phyloP scores from a whole-genome alignment of 2,888 invertebrate species.

The Drosophila trichaetosa region DNA sequence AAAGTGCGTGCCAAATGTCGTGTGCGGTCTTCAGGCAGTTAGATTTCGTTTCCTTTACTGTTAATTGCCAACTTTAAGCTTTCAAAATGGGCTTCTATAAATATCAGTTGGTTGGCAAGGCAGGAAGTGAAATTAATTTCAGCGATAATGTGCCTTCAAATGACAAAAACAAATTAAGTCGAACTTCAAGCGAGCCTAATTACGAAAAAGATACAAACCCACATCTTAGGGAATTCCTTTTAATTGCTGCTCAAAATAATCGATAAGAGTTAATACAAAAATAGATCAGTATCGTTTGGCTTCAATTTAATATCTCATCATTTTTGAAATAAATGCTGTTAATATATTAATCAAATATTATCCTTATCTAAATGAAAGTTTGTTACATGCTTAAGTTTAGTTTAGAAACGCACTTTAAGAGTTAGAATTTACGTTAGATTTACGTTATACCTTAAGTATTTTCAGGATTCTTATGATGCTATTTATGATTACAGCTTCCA shows the following conservation, averaged over 20 bases:
- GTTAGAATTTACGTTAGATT: neutral
- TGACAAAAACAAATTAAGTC: constrained; percentile 1
- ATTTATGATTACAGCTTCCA: neutral
- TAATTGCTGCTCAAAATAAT: neutral
- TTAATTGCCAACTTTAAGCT: constrained; percentile 70
- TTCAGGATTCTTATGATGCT: neutral
- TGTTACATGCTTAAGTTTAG: neutral
- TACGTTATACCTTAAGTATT: neutral
- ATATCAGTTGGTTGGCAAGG: constrained; percentile 8
- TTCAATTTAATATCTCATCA: neutral
- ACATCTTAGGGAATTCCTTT: neutral
- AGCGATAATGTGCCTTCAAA: constrained; percentile 21
- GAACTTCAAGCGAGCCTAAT: neutral
- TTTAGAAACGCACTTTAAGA: neutral
- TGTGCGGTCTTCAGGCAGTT: constrained; percentile 42
- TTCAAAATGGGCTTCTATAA: neutral
- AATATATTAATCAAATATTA: neutral
- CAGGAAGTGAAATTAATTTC: constrained; percentile 27
- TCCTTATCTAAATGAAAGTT: neutral
- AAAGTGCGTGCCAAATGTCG: constrained; percentile 63
- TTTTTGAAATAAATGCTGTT: neutral
- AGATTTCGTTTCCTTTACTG: constrained; percentile 42
- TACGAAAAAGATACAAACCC: neutral
- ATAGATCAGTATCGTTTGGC: neutral
- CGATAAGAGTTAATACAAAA: neutral